Base-by-base conservation (phyloP, 2,888 invertebrate genomes). In the Formica aserva region DNA sequence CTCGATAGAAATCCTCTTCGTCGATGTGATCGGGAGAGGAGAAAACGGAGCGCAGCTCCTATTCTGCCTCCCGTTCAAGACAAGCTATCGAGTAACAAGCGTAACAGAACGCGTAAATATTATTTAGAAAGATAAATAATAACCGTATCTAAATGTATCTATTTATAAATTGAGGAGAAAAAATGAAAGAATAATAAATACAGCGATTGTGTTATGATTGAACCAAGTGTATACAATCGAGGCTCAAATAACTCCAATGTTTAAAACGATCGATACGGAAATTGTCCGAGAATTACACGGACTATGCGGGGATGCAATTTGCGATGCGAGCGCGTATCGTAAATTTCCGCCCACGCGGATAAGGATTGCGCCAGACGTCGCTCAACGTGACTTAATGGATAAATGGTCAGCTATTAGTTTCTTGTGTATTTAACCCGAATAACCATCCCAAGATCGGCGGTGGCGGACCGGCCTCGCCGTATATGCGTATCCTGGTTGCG, bases 351-450 rank as follows among this genome's bases (percentile, higher is more conserved):
- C 66, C 82, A 82, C 71, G 66, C 76, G 60, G 48, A 52, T 45
- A 32, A 62, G 57, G 57, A 57, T 69, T 60, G 80, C 60, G 84
- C 85, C n/a, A 86, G 32, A 32, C 62, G 29, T 38, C 38, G 74
- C 35, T 32, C 32, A 32, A 82, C 85, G 85, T 91, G 91, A 92
- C 88, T 89, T 91, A 85, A 88, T 87, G 72, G 84, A 89, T 77
- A 88, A 92, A 92, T 86, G 86, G 78, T 81, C 88, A 80, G 86
- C 87, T 89, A 91, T 92, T 92, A 89, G 89, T 92, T 89, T 88
- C 86, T 90, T 86, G 86, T 80, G 86, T 85, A 87, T 85, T 89
- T 88, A 92, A 92, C 90, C 91, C 88, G 85, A 90, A 91, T 91
- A 88, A 87, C 91, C 88, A 88, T 92, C 87, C 74, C 75, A 85